A percentile compares a stretch with the other conserved stretches of the same genome.
Conservation (phyloP, 2,113 vertebrate genomes). For the Rhodinocichla rosea region DNA sequence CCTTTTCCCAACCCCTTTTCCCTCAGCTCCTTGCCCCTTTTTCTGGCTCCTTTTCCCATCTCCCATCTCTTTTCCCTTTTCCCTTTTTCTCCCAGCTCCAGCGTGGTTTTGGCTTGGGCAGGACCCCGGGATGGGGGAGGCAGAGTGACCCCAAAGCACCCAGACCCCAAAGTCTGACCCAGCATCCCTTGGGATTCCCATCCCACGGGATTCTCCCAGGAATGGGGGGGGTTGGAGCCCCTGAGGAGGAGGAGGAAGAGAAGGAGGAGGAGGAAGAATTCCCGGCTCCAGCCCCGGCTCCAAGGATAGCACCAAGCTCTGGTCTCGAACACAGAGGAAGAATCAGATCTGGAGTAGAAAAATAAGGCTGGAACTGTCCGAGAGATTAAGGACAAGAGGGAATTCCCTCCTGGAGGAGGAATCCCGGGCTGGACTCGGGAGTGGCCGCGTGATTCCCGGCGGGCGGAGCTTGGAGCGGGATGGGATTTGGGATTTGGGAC, state of each 20-base stretch:
- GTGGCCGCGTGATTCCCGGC: neutral
- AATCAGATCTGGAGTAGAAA: slow-evolving; percentile 61
- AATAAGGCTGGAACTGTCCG: slow-evolving; percentile 52
- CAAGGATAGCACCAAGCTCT: slow-evolving; percentile 51
- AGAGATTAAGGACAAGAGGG: neutral
- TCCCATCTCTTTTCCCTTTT: too few relatives aligned
- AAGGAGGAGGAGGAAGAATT: neutral
- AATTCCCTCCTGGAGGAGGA: neutral
- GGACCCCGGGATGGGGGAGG: neutral
- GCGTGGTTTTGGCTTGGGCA: neutral
- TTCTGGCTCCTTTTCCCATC: too few relatives aligned
- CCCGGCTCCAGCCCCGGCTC: neutral
- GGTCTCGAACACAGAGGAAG: slow-evolving; percentile 57
- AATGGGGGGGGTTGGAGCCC: neutral
- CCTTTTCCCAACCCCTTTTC: too few relatives aligned
- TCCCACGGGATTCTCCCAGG: neutral
- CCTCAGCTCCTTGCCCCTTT: too few relatives aligned
- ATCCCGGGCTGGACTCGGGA: neutral
- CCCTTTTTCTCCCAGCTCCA: neutral
- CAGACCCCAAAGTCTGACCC: neutral
- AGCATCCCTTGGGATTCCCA: neutral
- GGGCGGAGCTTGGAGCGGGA: neutral
- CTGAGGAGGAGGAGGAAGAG: neutral
- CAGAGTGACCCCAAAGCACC: neutral
- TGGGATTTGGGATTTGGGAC: neutral